These are phyloP conservation scores for Andrena marginata DNA, from an alignment of 2,888 invertebrate species.

Conservation along the genomic window DNA sequence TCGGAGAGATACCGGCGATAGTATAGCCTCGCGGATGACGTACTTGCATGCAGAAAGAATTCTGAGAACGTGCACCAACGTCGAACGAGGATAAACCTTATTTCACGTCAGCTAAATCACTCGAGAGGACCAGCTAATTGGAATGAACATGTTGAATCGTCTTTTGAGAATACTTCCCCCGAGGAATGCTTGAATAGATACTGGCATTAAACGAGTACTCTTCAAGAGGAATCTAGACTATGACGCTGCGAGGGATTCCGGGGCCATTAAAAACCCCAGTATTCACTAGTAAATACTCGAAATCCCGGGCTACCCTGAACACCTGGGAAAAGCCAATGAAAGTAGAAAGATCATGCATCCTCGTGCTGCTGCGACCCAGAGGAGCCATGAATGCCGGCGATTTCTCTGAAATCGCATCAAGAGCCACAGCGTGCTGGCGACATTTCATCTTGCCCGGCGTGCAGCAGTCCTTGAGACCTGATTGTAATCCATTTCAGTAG, in stretches of 20 bases:
- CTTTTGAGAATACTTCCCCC: too few species aligned
- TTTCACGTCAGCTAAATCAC: background rate
- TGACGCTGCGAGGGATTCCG: too few species aligned
- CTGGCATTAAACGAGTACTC: too few species aligned
- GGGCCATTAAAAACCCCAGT: too few species aligned
- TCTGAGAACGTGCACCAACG: background rate
- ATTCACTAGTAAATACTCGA: too few species aligned
- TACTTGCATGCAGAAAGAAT: background rate
- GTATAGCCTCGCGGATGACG: background rate
- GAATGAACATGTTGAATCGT: too few species aligned
- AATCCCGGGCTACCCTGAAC: too few species aligned
- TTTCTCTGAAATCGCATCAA: conserved; percentile 18
- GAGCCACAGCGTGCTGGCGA: conserved; percentile 24
- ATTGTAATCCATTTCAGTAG: conserved; percentile 51
- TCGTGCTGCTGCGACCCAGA: background rate
- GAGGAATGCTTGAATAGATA: too few species aligned
- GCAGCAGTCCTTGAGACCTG: background rate
- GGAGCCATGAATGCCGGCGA: conserved; percentile 1
- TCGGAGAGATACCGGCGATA: background rate
- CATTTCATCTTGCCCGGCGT: background rate
- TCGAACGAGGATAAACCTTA: background rate
- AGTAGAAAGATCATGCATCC: too few species aligned
- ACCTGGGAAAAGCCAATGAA: too few species aligned
- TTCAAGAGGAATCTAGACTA: too few species aligned
- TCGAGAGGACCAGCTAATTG: background rate